Conservation (phyloP, 2,888 invertebrate species). For the Polymixis lichenea region DNA sequence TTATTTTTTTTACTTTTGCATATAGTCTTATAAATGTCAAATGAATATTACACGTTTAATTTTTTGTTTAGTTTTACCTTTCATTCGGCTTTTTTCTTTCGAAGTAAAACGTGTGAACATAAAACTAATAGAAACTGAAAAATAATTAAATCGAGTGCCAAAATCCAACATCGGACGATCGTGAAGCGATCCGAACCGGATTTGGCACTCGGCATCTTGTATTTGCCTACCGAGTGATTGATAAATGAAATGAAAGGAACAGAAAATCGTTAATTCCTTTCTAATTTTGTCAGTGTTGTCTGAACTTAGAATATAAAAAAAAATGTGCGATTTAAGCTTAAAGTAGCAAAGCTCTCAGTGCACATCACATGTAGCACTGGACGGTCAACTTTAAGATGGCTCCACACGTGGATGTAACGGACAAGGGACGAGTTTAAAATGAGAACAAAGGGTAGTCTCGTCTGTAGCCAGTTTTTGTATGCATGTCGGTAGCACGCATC, state of each 20-base stretch:
- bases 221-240: not conserved
- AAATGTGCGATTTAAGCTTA: not conserved
- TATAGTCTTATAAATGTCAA: no score
- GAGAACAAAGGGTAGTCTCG: conserved; percentile 10
- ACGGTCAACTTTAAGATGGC: not conserved
- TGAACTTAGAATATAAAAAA: not conserved
- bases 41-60: not conserved
- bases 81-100: not conserved
- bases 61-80: not conserved
- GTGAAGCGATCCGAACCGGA: not conserved
- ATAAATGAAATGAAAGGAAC: not conserved
- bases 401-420: conserved; percentile 10
- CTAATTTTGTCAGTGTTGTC: not conserved
- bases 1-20: no score
- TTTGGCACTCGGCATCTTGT: not conserved
- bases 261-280: not conserved
- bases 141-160: not conserved
- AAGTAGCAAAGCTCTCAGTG: not conserved
- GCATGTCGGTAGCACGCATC: conserved; percentile 1
- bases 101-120: not conserved
- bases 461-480: not conserved
- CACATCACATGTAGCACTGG: not conserved
- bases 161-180: no score
- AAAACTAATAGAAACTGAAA: not conserved
- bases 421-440: conserved; percentile 27